Evolutionary conservation across 1,140 invertebrate genomes (phyloP), one percentile per base, ranked within the genome.

Genomic region (Homalodisca vitripennis): DNA sequence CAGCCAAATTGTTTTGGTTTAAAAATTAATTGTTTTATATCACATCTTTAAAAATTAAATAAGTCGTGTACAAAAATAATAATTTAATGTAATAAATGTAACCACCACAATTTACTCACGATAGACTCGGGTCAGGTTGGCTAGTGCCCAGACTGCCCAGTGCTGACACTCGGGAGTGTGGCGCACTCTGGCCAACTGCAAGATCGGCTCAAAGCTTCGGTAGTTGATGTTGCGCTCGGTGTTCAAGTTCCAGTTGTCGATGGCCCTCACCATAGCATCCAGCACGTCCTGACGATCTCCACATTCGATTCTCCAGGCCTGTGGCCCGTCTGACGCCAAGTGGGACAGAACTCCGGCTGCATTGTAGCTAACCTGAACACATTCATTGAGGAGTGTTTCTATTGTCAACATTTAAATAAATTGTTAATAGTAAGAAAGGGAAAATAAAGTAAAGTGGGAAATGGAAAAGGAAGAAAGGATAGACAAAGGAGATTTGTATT

Each of bases 61-160:
- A n/a, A n/a, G n/a, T n/a, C n/a, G n/a, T n/a, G n/a, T n/a, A n/a
- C n/a, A n/a, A n/a, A n/a, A n/a, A n/a, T n/a, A n/a, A n/a, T n/a
- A n/a, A n/a, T n/a, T n/a, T n/a, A n/a, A n/a, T n/a, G n/a, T n/a
- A n/a, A n/a, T n/a, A n/a, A n/a, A n/a, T n/a, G n/a, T n/a, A n/a
- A n/a, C n/a, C n/a, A n/a, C n/a, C n/a, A n/a, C 34, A 17, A 17
- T 41, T 41, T 17, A 90, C 91, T 90, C 82, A 94, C 92, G 90
- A 80, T 94, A 94, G 51, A 98, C 93, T 74, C 87, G 88, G 14
- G 95, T 98, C 22, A 99, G 85, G 83, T 99, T 99, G 31, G 95
- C 95, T 46, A 99, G 82, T 3, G 96, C 97, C 97, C 97, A 99
- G n/a, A 93, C 90, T 1, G 95, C 94, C 96, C 96, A 98, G 77